Conservation (phyloP, 2,797 vertebrate species). For the Acridotheres tristis region DNA sequence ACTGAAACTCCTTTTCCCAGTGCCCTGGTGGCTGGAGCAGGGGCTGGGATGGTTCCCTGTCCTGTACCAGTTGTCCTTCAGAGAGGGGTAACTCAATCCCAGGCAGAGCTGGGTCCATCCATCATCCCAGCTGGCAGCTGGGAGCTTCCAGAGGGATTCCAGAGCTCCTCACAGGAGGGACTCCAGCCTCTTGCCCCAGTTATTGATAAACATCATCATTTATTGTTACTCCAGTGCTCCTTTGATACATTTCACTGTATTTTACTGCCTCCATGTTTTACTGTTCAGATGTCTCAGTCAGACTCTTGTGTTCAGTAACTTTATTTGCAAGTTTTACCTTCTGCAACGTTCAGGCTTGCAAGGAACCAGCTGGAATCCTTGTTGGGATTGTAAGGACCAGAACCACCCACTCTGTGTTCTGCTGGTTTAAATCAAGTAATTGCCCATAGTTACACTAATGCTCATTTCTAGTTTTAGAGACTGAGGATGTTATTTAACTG, state of each 20-base stretch:
- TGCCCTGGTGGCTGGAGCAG: not conserved
- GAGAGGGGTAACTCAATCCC: not conserved
- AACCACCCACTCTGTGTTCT: not conserved
- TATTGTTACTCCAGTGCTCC: not conserved
- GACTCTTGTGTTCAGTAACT: not conserved
- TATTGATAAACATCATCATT: not conserved
- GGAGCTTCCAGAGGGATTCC: not conserved
- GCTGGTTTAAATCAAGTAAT: not conserved
- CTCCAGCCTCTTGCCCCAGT: not conserved
- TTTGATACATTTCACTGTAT: not conserved
- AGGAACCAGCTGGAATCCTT: not conserved
- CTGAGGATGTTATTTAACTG: not conserved
- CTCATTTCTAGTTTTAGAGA: not conserved
- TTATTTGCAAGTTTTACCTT: not conserved
- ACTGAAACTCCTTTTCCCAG: not conserved
- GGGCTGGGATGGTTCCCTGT: not conserved
- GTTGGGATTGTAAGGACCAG: not conserved
- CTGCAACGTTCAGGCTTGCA: not conserved
- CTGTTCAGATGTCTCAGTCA: not conserved
- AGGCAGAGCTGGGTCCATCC: rapidly evolving
- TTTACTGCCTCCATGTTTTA: not conserved
- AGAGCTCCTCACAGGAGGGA: not conserved
- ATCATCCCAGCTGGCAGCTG: not conserved
- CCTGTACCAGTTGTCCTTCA: not conserved
- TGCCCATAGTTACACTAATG: not conserved